These are phyloP conservation scores for Chlorops oryzae DNA, from an alignment of 1,140 invertebrate species.

Conservation along the genomic window DNA sequence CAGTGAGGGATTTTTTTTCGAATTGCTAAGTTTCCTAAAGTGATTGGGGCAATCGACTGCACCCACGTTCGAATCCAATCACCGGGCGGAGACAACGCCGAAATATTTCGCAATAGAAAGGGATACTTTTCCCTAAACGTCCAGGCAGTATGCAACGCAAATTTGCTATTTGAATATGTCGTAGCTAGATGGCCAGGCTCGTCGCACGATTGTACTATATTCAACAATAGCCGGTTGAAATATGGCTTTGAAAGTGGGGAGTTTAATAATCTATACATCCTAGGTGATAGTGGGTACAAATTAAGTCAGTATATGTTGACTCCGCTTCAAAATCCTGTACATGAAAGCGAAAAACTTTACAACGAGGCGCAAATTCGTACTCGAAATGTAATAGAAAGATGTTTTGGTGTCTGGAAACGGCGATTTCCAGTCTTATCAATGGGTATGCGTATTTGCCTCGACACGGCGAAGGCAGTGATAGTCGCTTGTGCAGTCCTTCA, in stretches of 20 bases:
- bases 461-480: no score
- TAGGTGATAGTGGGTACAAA: not conserved
- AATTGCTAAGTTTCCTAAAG: not conserved
- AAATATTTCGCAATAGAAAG: slow-evolving; percentile 1
- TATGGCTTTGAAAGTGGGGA: not conserved
- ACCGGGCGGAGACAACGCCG: not conserved
- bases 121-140: slow-evolving; percentile 1
- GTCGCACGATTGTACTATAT: not conserved
- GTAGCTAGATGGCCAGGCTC: slow-evolving; percentile 2
- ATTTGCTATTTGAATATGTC: slow-evolving; percentile 3
- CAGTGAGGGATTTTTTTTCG: no score
- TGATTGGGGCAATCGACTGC: slow-evolving; percentile 1
- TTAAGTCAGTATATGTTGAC: not conserved
- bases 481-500: no score
- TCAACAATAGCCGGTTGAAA: not conserved
- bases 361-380: slow-evolving; percentile 41
- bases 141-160: not conserved
- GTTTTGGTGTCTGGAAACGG: no score
- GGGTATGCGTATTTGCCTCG: no score
- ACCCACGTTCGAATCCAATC: slow-evolving; percentile 1
- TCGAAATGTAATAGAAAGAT: slow-evolving; percentile 38
- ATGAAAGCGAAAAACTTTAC: slow-evolving; percentile 16
- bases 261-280: not conserved
- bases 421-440: no score
- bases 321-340: slow-evolving; percentile 5